Base-by-base conservation (phyloP, 2,797 vertebrate species). In the Emydoidea blandingii region DNA sequence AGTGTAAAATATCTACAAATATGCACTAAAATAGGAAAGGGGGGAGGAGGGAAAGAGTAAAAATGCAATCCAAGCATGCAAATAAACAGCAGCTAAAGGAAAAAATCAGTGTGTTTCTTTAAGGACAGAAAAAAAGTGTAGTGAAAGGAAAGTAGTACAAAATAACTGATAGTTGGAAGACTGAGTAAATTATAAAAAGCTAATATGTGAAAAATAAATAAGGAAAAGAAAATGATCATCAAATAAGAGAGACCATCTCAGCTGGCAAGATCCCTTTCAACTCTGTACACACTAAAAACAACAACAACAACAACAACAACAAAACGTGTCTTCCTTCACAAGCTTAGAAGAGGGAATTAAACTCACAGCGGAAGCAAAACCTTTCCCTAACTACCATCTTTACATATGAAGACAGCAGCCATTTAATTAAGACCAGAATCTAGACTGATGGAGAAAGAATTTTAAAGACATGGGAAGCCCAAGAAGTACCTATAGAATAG, bases 321-420 rank as follows among this genome's bases (percentile, higher is more conserved):
- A 49, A 86, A 94, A 84, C 87, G 25, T 76, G 27, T 57, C 87
- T 86, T 57, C 86, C 82, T 86, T 84, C 37, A 41, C 86, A 76
- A 87, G 81, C 12, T 72, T n/a, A 72, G 41, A 79, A 1, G 41
- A 76, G 68, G 18, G 91, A 88, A 91, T 90, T 79, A 91, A 95
- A 86, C 41, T 79, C 49, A 11, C 2, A 89, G 34, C 31, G 81
- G 83, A 41, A 85, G 25, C 9, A 68, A 52, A 41, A 23, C 29
- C 86, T 87, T 47, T 81, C 52, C 27, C 82, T 57, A 11, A 12
- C 57, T 37, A 78, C 76, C 52, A 31, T 50, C 47, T 62, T 83
- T 41, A 6, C 12, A 9, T 18, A 4, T 31, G 62, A 91, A 83
- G 41, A 21, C 2, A 57, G 14, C 1, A 0, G 6, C 18, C 74